Evolutionary conservation across 2,113 vertebrate genomes (phyloP), one percentile per base, ranked within the genome.

Genomic region (Perca fluviatilis): DNA sequence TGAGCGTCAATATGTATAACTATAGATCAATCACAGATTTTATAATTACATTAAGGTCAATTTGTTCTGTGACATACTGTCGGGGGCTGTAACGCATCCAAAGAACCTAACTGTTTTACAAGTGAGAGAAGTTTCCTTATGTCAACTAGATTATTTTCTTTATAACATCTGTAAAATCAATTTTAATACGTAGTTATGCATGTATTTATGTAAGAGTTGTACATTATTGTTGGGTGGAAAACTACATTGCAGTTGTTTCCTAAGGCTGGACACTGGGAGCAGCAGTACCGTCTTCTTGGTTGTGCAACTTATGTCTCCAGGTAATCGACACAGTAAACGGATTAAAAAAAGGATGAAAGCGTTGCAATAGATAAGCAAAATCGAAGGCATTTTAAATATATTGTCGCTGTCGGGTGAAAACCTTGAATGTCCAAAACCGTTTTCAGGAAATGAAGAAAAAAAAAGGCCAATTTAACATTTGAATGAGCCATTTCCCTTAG

Each of bases 241-340:
- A 68, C 19, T 40, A 40, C 40, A 27, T 12, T 33, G 12, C 16
- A 16, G 23, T 15, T 63, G 58, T 84, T 75, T 79, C 64, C 8
- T 56, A 62, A 79, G 13, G 19, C 5, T 30, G 23, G 40, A 69
- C 50, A 14, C 9, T 51, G 53, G 61, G 47, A 53, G 47, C 30
- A 49, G 33, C 9, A 33, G 5, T 16, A 64, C 5, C 19, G 1
- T 72, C 62, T 27, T 27, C 27, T 27, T 27, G 27, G 27, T 27
- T 27, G 23, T 33, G 60, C 23, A 79, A 71, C 58, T 3, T 33
- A 33, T 33, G 40, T 33, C 3, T 77, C 53, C 16, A 40, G 19
- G 19, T 40, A 58, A 60, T 40, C 19, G 23, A 60, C 40, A 36
- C 10, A 21, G 18, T 9, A 16, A 66, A 19, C 6, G 1, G 13